These are phyloP conservation scores for Drosophila nigrodunni DNA, from an alignment of 1,140 invertebrate genomes.

Conservation along the genomic window DNA sequence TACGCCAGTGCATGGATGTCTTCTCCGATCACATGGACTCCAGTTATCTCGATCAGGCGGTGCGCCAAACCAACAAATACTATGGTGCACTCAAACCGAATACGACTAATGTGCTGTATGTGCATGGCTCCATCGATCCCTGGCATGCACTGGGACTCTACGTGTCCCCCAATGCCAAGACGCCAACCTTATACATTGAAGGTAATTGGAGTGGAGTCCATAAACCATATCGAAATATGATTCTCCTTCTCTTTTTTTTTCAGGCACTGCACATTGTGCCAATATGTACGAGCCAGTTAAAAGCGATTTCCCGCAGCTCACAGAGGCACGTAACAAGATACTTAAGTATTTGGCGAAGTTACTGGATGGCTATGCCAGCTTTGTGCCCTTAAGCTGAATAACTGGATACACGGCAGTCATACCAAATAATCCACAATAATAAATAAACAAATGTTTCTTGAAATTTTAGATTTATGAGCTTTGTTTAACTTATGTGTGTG, in stretches of 20 bases:
- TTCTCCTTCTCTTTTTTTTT: conserved; percentile 42
- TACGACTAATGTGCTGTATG: conserved; percentile 91
- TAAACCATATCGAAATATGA: too few species aligned
- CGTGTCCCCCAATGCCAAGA: conserved; percentile 84
- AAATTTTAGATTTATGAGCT: conserved; percentile 41
- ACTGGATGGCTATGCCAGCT: conserved; percentile 51
- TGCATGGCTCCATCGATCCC: conserved; percentile 96
- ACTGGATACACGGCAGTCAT: background rate
- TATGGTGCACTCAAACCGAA: conserved; percentile 92
- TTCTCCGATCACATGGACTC: conserved; percentile 87
- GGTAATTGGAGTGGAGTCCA: conserved; percentile 84
- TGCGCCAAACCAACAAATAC: conserved; percentile 90
- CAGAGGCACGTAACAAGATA: conserved; percentile 87
- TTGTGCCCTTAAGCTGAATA: conserved; percentile 39
- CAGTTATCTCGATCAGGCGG: conserved; percentile 85
- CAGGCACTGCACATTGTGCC: conserved; percentile 92
- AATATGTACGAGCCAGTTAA: conserved; percentile 91
- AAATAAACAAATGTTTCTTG: conserved; percentile 4
- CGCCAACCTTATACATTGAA: conserved; percentile 90
- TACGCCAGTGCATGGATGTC: conserved; percentile 93
- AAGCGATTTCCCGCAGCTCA: conserved; percentile 87
- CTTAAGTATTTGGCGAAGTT: conserved; percentile 85
- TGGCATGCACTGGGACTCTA: conserved; percentile 95
- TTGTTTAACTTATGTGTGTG: conserved; percentile 21
- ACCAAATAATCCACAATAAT: conserved; percentile 6